These are phyloP conservation scores for Pelosia muscerda DNA, from an alignment of 2,888 invertebrate species.

Conservation along the genomic window DNA sequence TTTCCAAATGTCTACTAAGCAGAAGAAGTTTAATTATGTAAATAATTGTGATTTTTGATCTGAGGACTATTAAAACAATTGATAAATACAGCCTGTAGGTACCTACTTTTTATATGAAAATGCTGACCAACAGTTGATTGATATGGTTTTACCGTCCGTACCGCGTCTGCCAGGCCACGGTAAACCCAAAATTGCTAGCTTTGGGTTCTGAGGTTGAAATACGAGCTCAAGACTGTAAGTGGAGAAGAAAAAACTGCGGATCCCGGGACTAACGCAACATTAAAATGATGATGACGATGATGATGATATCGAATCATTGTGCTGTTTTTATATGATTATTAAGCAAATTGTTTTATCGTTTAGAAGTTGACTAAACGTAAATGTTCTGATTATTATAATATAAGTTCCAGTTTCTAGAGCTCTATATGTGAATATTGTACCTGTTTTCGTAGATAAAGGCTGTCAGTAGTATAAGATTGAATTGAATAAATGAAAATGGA, in stretches of 20 bases:
- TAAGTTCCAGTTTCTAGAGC: neutral
- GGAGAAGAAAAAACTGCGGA: too few relatives aligned
- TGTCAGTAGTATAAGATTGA: slow-evolving; percentile 17
- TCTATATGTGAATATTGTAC: neutral
- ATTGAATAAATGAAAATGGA: neutral
- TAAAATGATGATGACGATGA: too few relatives aligned
- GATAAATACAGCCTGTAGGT: too few relatives aligned
- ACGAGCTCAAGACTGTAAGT: too few relatives aligned
- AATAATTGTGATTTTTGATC: neutral
- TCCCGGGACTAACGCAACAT: too few relatives aligned
- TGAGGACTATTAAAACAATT: neutral
- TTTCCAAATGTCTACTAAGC: neutral
- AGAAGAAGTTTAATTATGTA: neutral
- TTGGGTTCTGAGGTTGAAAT: too few relatives aligned
- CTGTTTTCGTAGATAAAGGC: slow-evolving; percentile 18
- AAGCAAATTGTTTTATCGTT: neutral
- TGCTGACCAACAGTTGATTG: neutral
- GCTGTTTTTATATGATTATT: neutral
- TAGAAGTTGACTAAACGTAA: too few relatives aligned
- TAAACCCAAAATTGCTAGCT: too few relatives aligned
- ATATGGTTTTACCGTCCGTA: too few relatives aligned
- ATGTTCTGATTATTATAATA: neutral
- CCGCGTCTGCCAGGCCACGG: too few relatives aligned
- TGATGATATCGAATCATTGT: neutral
- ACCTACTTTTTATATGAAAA: too few relatives aligned